Evolutionary conservation across 2,797 vertebrate genomes (phyloP).

Genomic region (Helicolenus hilgendorfi): DNA sequence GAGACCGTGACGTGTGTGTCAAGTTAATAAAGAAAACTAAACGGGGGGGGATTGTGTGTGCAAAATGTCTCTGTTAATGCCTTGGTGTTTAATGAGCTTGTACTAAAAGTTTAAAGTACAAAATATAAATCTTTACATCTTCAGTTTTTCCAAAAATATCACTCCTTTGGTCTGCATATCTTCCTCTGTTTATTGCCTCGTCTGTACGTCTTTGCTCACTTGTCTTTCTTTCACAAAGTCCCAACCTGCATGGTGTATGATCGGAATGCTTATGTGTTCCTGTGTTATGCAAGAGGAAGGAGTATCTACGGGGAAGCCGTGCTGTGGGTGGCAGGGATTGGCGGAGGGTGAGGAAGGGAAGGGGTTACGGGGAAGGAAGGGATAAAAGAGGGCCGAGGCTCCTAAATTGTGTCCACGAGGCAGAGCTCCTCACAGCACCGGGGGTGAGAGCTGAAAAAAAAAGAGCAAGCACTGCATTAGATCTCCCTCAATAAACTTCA

Average conservation of each 20-base stretch:
- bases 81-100: constrained; percentile 41
- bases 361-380: constrained; percentile 45
- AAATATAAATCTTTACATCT: constrained; percentile 81
- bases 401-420: constrained; percentile 69
- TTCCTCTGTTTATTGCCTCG: constrained; percentile 66
- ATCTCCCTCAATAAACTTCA: constrained; percentile 32
- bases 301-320: constrained; percentile 41
- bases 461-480: constrained; percentile 62
- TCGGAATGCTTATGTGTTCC: constrained; percentile 51
- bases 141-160: constrained; percentile 78
- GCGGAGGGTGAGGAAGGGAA: constrained; percentile 52
- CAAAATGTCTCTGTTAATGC: constrained; percentile 52
- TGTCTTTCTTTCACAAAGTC: constrained; percentile 45
- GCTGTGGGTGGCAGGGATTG: constrained; percentile 52
- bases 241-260: constrained; percentile 48
- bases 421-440: constrained; percentile 68
- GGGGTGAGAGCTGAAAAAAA: constrained; percentile 75
- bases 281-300: constrained; percentile 49
- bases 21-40: constrained; percentile 34
- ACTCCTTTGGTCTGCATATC: constrained; percentile 70
- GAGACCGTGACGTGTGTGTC: constrained; percentile 69
- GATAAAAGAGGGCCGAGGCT: constrained; percentile 60
- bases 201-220: constrained; percentile 23
- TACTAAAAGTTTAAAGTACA: constrained; percentile 71
- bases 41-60: constrained; percentile 64